Conservation (phyloP, 64 coral and sea anemone genomes). For the Stichodactyla helianthus region DNA sequence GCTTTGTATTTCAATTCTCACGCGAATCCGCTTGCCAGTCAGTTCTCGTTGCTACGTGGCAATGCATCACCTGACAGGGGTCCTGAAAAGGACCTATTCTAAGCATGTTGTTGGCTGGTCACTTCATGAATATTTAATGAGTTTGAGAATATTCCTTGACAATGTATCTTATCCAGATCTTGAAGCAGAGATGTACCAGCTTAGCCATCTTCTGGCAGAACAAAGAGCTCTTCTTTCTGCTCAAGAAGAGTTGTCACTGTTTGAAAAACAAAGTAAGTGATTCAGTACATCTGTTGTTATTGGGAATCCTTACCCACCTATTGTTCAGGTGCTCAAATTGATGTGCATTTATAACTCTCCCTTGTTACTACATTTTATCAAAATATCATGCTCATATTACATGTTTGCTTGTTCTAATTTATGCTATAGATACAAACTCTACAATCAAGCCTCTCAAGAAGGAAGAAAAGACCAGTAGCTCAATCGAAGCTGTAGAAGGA, state of each 20-base stretch:
- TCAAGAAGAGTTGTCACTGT: constrained; percentile 93
- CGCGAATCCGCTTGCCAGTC: too few relatives aligned
- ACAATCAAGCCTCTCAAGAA: constrained; percentile 74
- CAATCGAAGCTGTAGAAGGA: constrained; percentile 91
- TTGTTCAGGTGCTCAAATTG: too few relatives aligned
- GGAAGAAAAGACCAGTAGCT: constrained; percentile 85
- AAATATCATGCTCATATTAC: neutral
- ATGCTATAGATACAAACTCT: constrained; percentile 42
- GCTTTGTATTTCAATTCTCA: too few relatives aligned
- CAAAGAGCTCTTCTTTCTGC: constrained; percentile 72
- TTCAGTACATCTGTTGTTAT: neutral
- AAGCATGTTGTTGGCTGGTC: neutral
- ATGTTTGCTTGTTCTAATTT: neutral
- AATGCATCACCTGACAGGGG: too few relatives aligned
- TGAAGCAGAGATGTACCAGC: constrained; percentile 98
- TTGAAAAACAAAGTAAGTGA: constrained; percentile 71
- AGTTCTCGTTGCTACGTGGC: too few relatives aligned
- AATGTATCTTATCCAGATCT: constrained; percentile 46
- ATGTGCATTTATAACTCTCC: too few relatives aligned
- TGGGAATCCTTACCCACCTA: too few relatives aligned
- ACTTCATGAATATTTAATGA: neutral
- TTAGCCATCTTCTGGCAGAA: constrained; percentile 92
- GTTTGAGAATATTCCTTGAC: constrained; percentile 37
- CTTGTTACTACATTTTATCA: neutral
- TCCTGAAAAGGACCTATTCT: too few relatives aligned